Conservation (phyloP, 2,888 invertebrate genomes). For the Phortica okadai region DNA sequence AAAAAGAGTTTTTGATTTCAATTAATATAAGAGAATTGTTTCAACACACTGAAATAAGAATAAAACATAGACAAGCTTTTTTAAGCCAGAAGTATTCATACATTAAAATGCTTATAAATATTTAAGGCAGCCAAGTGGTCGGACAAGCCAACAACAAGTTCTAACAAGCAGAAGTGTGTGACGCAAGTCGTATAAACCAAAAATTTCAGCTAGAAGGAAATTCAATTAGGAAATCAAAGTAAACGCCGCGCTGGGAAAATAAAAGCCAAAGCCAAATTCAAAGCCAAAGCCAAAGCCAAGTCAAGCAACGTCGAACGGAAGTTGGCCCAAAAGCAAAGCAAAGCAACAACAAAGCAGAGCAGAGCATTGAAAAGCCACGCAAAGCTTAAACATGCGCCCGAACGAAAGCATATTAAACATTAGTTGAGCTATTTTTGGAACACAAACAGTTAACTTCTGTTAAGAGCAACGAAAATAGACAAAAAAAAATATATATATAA, state of each 20-base stretch:
- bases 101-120: slow-evolving; percentile 1
- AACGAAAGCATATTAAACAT: neutral
- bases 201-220: neutral
- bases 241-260: slow-evolving; percentile 29
- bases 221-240: slow-evolving; percentile 31
- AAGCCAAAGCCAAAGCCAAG: neutral
- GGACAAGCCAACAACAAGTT: neutral
- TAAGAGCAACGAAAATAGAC: neutral
- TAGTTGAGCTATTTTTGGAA: neutral
- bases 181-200: neutral
- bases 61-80: slow-evolving; percentile 33
- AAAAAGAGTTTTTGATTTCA: slow-evolving; percentile 7
- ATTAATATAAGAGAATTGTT: neutral
- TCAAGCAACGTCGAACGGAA: slow-evolving; percentile 23
- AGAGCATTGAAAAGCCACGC: slow-evolving; percentile 2
- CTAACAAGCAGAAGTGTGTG: neutral
- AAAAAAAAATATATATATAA: neutral
- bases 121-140: neutral
- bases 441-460: neutral
- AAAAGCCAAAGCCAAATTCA: slow-evolving; percentile 4
- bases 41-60: slow-evolving; percentile 36
- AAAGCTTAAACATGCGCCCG: neutral
- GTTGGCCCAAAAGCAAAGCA: neutral
- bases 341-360: neutral
- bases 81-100: slow-evolving; percentile 24